Conservation (phyloP, 2,888 invertebrate species). For the Acronicta aceris region DNA sequence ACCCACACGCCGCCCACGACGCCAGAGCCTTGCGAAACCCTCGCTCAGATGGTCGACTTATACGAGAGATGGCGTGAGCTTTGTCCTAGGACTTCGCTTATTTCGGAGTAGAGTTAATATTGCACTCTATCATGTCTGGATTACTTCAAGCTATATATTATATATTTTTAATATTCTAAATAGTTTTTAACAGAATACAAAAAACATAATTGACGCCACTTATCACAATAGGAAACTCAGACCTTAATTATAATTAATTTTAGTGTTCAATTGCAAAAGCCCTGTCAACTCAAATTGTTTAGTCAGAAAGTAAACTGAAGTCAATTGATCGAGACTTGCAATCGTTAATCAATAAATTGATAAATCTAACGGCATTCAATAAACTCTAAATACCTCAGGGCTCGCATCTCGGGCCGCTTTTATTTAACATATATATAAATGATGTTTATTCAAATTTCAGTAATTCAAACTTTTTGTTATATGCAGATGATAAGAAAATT, state of each 20-base stretch:
- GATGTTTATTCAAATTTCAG: too few relatives aligned
- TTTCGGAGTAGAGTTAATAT: too few relatives aligned
- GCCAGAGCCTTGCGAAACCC: conserved; percentile 81
- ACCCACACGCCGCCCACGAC: conserved; percentile 81
- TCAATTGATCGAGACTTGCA: conserved; percentile 12
- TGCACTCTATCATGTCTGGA: too few relatives aligned
- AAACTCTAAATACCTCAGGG: too few relatives aligned
- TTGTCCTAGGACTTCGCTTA: conserved; percentile 13
- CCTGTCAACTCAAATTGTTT: conserved; percentile 16
- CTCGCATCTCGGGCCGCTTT: too few relatives aligned
- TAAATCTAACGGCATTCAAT: conserved; percentile 26
- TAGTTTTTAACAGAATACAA: neutral
- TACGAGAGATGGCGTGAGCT: conserved; percentile 43
- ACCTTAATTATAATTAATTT: conserved; percentile 28
- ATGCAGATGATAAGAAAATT: too few relatives aligned
- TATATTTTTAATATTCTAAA: too few relatives aligned
- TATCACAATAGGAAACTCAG: conserved; percentile 8
- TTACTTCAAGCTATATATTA: too few relatives aligned
- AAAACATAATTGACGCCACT: conserved; percentile 4
- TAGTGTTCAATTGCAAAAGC: conserved; percentile 22
- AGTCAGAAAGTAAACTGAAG: conserved; percentile 30
- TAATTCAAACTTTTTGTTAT: too few relatives aligned
- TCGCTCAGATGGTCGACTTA: conserved; percentile 47
- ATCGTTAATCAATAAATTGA: conserved; percentile 31
- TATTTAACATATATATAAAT: too few relatives aligned